Evolutionary conservation across 2,888 invertebrate species (phyloP), one percentile per base, ranked within the genome.

Genomic region (Troides aeacus): DNA sequence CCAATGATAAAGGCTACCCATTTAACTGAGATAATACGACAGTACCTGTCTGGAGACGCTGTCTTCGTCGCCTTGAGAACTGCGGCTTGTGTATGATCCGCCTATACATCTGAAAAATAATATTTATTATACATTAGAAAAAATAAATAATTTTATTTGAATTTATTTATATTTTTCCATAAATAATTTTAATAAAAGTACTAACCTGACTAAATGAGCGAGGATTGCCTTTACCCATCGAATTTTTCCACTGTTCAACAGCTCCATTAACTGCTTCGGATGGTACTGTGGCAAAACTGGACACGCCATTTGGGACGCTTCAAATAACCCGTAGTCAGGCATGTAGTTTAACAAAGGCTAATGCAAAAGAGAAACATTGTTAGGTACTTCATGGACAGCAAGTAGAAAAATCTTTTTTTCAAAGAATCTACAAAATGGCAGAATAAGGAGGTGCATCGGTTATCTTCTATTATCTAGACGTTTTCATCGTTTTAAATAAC

Each of bases 231-330:
- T 99, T 0, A 99, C 99, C 95, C 99, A 97, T 80, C 98, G 94
- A 76, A 98, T 99, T 91, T 99, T 99, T 4, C 99, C 99, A 67
- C 99, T 99, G 90, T 99, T 99, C 42, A 99, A 93, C 57, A 99
- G 90, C 83, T 99, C 99, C 97, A 99, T 99, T 53, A 99, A 92
- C 81, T 99, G 99, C 81, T 99, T 99, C 0, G 99, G 99, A 90
- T 99, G 99, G 85, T 99, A 99, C 81, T 99, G 99, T 0, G 99
- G 99, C 71, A 99, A 91, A 59, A 99, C 99, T 0, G 99, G 99
- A 79, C 98, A 99, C 0, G 99, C 99, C 83, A 99, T 97, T 73
- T 99, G 95, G 7, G 99, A 98, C 0, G 99, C 99, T 88, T 99
- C 99, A 88, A 99, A 99, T 66, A 99, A 89, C 0, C 98, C 98